phyloP scores from a whole-genome alignment of 2,797 vertebrate species.

The Thalassophryne amazonica region DNA sequence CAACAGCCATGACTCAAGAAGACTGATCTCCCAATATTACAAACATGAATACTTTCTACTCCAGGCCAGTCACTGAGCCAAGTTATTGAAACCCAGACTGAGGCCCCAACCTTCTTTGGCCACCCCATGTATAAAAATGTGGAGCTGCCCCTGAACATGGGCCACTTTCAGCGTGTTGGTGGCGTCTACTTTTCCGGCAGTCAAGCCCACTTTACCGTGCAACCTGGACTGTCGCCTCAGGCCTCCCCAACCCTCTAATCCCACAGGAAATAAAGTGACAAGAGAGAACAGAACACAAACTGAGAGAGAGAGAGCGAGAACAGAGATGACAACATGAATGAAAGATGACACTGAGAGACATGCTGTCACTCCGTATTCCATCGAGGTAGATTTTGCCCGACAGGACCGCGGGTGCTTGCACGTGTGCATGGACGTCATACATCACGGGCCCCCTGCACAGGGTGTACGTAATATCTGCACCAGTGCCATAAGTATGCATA shows the following conservation, averaged over 20 bases:
- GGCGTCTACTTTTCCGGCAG: not conserved
- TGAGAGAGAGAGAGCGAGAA: slow-evolving; percentile 28
- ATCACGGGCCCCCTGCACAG: not conserved
- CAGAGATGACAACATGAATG: slow-evolving; percentile 39
- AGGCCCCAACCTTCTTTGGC: no score
- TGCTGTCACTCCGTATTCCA: slow-evolving; percentile 59
- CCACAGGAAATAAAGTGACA: slow-evolving; percentile 32
- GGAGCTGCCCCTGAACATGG: no score
- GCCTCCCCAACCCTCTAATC: slow-evolving; percentile 29
- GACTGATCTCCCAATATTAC: no score
- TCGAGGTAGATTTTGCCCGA: slow-evolving; percentile 24
- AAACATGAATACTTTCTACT: no score
- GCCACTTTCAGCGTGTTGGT: no score
- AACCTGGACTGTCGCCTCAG: slow-evolving; percentile 30
- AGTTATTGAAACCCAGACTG: no score
- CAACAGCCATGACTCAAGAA: no score
- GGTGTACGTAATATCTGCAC: slow-evolving; percentile 24
- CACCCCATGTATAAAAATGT: no score
- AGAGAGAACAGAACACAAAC: slow-evolving; percentile 30
- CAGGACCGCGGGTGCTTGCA: slow-evolving; percentile 12
- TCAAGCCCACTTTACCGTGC: slow-evolving; percentile 8
- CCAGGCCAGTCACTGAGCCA: no score
- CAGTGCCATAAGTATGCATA: slow-evolving; percentile 30
- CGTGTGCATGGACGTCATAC: slow-evolving; percentile 3
- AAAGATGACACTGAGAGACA: slow-evolving; percentile 52